phyloP scores from a whole-genome alignment of 2,113 vertebrate species.

The Etheostoma cragini region DNA sequence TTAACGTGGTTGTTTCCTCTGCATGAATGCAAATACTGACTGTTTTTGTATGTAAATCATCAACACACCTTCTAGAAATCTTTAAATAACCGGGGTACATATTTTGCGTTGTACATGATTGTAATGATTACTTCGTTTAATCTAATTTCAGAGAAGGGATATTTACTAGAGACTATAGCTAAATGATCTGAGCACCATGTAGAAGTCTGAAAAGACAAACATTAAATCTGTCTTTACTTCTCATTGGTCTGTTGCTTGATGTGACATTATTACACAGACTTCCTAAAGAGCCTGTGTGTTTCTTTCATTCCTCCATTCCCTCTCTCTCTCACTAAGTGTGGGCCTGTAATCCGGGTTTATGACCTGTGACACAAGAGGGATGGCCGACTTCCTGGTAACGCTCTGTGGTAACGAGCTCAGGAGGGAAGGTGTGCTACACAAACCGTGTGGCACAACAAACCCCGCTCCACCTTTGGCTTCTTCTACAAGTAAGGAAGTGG shows the following conservation, averaged over 20 bases:
- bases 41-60: too few species aligned
- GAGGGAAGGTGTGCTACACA: conserved; percentile 17
- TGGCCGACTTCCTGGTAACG: conserved; percentile 62
- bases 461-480: conserved; percentile 5
- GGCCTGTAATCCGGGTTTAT: conserved; percentile 64
- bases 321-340: conserved; percentile 12
- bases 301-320: neutral
- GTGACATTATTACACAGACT: neutral
- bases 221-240: too few species aligned
- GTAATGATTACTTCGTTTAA: too few species aligned
- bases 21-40: neutral
- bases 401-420: conserved; percentile 67
- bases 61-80: too few species aligned
- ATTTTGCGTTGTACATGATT: neutral
- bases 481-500: conserved; percentile 20
- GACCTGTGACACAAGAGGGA: conserved; percentile 62
- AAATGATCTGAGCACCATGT: neutral
- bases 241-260: neutral
- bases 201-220: too few species aligned
- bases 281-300: neutral
- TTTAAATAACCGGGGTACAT: too few species aligned
- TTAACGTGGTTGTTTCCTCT: too few species aligned
- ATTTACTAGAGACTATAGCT: neutral
- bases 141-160: neutral
- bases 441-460: conserved; percentile 11